Percentiles rank a stretch among this genome's conserved stretches.
phyloP scores from a whole-genome alignment of 2,113 vertebrate genomes.

The Brienomyrus longianalis region DNA sequence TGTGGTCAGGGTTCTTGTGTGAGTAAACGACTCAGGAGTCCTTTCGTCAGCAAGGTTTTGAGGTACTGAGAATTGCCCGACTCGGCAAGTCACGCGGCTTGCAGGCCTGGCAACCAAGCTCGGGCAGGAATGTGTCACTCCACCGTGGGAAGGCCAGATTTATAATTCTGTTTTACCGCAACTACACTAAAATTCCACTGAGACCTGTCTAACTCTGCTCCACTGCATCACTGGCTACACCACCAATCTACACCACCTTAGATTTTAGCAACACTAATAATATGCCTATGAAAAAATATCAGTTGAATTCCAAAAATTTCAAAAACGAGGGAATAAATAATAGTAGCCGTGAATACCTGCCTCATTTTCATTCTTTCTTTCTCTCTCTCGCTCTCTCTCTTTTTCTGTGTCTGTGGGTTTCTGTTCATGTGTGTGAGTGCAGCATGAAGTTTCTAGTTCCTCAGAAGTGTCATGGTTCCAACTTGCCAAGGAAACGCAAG shows the following conservation, averaged over 20 bases:
- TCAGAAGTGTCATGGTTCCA: conserved; percentile 39
- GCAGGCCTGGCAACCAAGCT: no score
- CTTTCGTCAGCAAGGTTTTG: background rate
- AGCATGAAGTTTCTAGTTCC: conserved; percentile 47
- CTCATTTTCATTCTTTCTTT: background rate
- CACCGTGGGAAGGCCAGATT: conserved; percentile 14
- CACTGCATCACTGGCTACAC: no score
- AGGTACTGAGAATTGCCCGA: background rate
- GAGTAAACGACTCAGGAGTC: background rate
- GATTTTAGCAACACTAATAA: background rate
- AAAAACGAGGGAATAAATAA: background rate
- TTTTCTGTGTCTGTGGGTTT: background rate
- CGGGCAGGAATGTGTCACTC: background rate
- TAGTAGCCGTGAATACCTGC: background rate
- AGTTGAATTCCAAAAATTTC: background rate
- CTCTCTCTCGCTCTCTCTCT: background rate
- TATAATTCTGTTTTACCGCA: background rate
- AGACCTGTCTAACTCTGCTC: background rate
- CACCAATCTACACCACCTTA: background rate
- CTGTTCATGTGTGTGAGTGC: background rate
- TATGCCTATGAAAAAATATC: background rate
- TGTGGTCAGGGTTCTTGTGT: background rate
- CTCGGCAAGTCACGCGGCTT: background rate
- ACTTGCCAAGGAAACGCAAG: conserved; percentile 20
- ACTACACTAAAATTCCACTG: background rate